These are phyloP conservation scores for Campoplex nolae DNA, from an alignment of 2,888 invertebrate species.

Conservation along the genomic window DNA sequence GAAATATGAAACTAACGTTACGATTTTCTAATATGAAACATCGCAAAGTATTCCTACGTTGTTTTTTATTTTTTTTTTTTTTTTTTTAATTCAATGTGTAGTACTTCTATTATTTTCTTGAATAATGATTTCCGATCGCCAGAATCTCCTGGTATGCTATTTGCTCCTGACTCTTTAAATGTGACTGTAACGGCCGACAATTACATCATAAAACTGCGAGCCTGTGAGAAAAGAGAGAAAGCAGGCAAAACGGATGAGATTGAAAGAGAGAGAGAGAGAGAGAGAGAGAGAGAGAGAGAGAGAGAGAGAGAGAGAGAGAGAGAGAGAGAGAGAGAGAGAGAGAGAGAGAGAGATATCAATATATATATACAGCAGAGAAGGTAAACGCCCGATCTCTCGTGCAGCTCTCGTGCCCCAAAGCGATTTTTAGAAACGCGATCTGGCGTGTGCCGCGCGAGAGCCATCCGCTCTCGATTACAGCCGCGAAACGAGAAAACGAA, in stretches of 20 bases:
- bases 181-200: not conserved
- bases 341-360: too few relatives aligned
- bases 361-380: conserved; percentile 19
- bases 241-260: too few relatives aligned
- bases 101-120: not conserved
- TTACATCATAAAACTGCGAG: conserved; percentile 1
- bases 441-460: conserved; percentile 75
- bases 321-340: too few relatives aligned
- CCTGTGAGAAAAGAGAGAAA: not conserved
- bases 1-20: not conserved
- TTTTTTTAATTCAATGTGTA: not conserved
- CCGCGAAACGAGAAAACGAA: conserved; percentile 78
- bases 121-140: not conserved
- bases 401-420: conserved; percentile 68
- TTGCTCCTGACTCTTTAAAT: not conserved
- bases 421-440: conserved; percentile 78
- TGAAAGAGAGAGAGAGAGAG: too few relatives aligned
- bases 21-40: not conserved
- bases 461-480: conserved; percentile 73
- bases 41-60: not conserved
- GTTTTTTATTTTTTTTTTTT: not conserved
- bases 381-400: conserved; percentile 37
- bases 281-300: too few relatives aligned
- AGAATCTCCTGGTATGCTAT: not conserved
- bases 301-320: not conserved